A percentile compares a stretch with the other conserved stretches of the same genome.
phyloP scores from a whole-genome alignment of 2,888 invertebrate genomes.

The Ennomos fuscantarius region DNA sequence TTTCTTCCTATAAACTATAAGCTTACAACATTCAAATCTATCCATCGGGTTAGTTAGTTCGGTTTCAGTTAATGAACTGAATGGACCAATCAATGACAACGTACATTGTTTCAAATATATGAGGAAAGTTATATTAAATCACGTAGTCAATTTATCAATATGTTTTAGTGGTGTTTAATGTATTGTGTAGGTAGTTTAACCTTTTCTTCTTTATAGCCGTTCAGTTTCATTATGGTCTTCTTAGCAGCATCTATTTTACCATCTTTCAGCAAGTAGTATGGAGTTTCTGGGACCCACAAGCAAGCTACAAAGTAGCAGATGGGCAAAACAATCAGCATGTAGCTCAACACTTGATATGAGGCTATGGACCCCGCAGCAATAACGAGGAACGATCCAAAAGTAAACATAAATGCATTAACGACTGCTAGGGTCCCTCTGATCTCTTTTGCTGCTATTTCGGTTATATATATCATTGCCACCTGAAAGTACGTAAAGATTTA shows the following conservation, averaged over 20 bases:
- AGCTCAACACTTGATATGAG: conserved; percentile 64
- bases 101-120: too few species aligned
- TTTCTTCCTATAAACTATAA: too few species aligned
- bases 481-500: conserved; percentile 39
- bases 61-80: too few species aligned
- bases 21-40: too few species aligned
- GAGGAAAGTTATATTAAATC: too few species aligned
- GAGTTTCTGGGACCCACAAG: conserved; percentile 84
- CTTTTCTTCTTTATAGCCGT: conserved; percentile 57
- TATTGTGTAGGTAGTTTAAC: conserved; percentile 30
- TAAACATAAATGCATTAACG: conserved; percentile 59
- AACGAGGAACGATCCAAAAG: conserved; percentile 66
- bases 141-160: too few species aligned
- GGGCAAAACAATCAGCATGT: conserved; percentile 70
- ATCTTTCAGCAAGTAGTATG: conserved; percentile 82
- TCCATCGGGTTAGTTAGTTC: too few species aligned
- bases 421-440: conserved; percentile 65
- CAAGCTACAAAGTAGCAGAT: conserved; percentile 72
- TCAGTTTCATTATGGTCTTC: conserved; percentile 61
- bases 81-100: too few species aligned
- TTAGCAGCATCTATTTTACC: conserved; percentile 70
- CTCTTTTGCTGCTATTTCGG: conserved; percentile 73
- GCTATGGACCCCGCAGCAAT: conserved; percentile 66
- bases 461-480: conserved; percentile 69
- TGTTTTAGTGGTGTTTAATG: too few species aligned